Conservation (phyloP, 2,797 vertebrate species). For the Acanthiza pusilla region DNA sequence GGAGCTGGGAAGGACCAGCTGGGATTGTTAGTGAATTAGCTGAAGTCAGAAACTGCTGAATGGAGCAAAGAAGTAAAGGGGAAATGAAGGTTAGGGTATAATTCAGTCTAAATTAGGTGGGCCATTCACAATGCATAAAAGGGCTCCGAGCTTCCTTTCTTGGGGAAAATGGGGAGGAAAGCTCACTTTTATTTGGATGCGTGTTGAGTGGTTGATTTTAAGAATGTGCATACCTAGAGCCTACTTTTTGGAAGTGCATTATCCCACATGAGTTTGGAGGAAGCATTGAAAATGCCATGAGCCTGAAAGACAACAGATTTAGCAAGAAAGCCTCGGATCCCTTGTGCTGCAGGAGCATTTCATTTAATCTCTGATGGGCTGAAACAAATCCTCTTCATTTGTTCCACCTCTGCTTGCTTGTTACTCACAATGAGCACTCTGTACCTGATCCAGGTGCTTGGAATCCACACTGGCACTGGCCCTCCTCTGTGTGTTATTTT, state of each 20-base stretch:
- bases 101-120: constrained; percentile 88
- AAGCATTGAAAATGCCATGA: constrained; percentile 28
- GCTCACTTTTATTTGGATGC: constrained; percentile 88
- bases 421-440: not conserved
- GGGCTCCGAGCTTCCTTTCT: constrained; percentile 84
- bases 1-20: constrained; percentile 73
- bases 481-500: not conserved
- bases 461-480: not conserved
- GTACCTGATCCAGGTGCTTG: not conserved
- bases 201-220: constrained; percentile 80
- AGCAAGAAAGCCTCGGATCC: not conserved
- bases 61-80: constrained; percentile 82
- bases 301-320: constrained; percentile 36
- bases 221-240: constrained; percentile 86
- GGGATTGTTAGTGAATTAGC: constrained; percentile 86
- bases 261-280: constrained; percentile 47
- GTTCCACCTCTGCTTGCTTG: not conserved
- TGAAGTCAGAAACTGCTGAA: constrained; percentile 87
- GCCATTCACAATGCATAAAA: constrained; percentile 88
- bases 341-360: not conserved
- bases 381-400: not conserved
- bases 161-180: constrained; percentile 88
- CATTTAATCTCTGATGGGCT: not conserved
- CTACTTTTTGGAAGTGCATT: constrained; percentile 77
- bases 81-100: constrained; percentile 85